phyloP scores from a whole-genome alignment of 2,113 vertebrate species.

The Nannospalax galili region DNA sequence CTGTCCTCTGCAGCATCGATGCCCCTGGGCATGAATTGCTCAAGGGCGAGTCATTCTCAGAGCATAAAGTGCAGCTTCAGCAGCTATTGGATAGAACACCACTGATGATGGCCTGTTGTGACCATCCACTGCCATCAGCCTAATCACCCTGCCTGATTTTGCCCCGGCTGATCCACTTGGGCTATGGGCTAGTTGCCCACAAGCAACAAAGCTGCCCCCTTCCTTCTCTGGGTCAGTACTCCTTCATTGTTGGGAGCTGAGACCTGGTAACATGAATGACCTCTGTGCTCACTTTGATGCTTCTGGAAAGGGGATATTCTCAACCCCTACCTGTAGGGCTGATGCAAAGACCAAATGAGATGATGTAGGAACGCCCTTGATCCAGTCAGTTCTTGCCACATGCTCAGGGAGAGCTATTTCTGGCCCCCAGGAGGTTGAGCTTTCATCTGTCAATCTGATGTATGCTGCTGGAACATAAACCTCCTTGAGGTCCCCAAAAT shows the following conservation, averaged over 20 bases:
- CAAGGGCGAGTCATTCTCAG: not conserved
- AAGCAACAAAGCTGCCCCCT: not conserved
- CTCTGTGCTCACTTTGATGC: not conserved
- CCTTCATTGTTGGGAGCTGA: not conserved
- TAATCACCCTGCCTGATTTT: not conserved
- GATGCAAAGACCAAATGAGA: not conserved
- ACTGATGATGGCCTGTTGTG: not conserved
- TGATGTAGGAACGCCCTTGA: fast-evolving
- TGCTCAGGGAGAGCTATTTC: fast-evolving
- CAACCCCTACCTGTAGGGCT: too few relatives aligned
- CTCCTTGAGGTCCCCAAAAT: not conserved
- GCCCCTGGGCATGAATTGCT: not conserved
- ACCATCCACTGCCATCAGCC: not conserved
- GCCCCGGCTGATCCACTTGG: not conserved
- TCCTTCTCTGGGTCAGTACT: not conserved
- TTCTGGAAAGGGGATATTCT: not conserved
- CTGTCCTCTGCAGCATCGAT: not conserved
- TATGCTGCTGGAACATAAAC: not conserved
- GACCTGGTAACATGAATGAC: not conserved
- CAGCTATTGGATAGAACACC: fast-evolving
- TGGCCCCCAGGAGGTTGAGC: too few relatives aligned
- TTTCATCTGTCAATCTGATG: not conserved
- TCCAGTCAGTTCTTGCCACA: too few relatives aligned
- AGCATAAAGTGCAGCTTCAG: not conserved
- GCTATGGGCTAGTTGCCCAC: not conserved